Percentiles rank a stretch among this genome's conserved stretches.
phyloP scores from a whole-genome alignment of 64 coral and sea anemone genomes.

The Stylophora pistillata region DNA sequence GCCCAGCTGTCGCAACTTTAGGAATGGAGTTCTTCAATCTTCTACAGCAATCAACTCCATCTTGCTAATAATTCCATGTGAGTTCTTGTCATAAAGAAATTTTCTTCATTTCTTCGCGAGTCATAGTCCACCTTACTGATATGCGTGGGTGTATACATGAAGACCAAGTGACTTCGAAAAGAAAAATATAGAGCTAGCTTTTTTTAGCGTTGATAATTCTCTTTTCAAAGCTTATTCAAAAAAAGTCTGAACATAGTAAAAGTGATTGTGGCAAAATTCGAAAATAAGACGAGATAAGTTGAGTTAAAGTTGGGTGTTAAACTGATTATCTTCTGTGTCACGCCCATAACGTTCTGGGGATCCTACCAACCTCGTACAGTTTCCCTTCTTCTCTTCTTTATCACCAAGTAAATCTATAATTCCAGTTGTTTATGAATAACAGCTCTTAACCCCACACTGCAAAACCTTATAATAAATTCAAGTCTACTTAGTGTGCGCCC shows the following conservation, averaged over 20 bases:
- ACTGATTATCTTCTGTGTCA: neutral
- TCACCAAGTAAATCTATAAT: neutral
- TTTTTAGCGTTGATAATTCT: neutral
- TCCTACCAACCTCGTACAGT: neutral
- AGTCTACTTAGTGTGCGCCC: conserved; percentile 18
- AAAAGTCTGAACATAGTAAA: neutral
- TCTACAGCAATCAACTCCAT: neutral
- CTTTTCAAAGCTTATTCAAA: neutral
- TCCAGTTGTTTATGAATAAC: neutral
- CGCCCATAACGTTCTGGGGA: neutral
- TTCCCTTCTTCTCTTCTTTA: neutral
- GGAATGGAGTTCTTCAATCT: neutral
- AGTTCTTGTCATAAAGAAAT: neutral
- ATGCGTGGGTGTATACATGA: conserved; percentile 34
- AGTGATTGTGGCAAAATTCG: neutral
- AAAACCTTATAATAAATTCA: conserved; percentile 38
- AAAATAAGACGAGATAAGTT: neutral
- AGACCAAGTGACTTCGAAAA: conserved; percentile 7
- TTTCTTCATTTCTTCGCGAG: no score
- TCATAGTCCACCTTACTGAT: conserved; percentile 14
- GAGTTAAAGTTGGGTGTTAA: neutral
- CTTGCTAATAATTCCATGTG: neutral
- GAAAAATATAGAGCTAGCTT: neutral
- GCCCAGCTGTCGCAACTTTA: neutral
- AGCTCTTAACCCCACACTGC: neutral